phyloP scores from a whole-genome alignment of 1,140 invertebrate species.

The Macrocentrus cingulum region DNA sequence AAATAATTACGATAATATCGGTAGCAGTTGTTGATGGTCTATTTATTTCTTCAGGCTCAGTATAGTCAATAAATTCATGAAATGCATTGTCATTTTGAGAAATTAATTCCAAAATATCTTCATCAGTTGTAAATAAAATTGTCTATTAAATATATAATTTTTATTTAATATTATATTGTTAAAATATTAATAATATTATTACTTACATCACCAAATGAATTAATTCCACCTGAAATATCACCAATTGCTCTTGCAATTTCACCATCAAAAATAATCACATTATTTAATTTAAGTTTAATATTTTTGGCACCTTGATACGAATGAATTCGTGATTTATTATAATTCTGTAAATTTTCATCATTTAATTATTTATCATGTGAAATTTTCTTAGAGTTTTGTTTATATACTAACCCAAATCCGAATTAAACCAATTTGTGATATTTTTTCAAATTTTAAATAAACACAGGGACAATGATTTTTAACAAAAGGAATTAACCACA shows the following conservation, averaged over 20 bases:
- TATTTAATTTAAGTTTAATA: constrained; percentile 72
- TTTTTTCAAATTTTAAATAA: constrained; percentile 63
- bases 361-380: neutral
- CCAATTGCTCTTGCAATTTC: constrained; percentile 78
- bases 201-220: constrained; percentile 80
- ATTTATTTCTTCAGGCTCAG: constrained; percentile 39
- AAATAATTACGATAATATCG: constrained; percentile 42
- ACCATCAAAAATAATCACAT: constrained; percentile 71
- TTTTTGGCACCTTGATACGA: constrained; percentile 74
- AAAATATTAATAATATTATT: constrained; percentile 22
- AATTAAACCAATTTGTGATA: constrained; percentile 67
- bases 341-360: constrained; percentile 66
- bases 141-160: constrained; percentile 66
- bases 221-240: constrained; percentile 67
- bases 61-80: constrained; percentile 57
- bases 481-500: constrained; percentile 72
- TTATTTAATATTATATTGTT: constrained; percentile 5
- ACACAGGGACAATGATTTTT: constrained; percentile 62
- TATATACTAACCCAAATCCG: constrained; percentile 79
- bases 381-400: neutral
- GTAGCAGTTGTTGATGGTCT: constrained; percentile 63
- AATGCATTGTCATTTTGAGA: constrained; percentile 71
- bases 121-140: constrained; percentile 78
- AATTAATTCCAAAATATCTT: constrained; percentile 73
- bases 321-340: constrained; percentile 84